Base-by-base conservation (phyloP, 2,888 invertebrate species). In the Cancer borealis region DNA sequence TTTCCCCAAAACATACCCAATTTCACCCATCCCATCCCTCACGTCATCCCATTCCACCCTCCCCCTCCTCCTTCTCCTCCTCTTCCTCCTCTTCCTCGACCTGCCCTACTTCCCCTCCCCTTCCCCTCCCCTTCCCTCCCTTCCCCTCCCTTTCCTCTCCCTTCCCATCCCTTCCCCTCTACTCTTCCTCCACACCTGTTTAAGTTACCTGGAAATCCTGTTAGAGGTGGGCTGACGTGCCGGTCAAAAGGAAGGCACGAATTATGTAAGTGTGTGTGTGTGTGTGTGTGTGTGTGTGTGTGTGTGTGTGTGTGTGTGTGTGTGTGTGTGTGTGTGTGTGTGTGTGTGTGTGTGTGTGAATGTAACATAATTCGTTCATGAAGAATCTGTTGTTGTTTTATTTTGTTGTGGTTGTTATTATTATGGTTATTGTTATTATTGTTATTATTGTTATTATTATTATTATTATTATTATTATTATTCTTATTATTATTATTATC, bases 201-300 rank as follows among this genome's bases (percentile, higher is more conserved):
- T 26, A 10, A 8, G 79, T 30, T 79, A 79, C 79, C 79, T 79
- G 79, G 3, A 79, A 79, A 30, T 79, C 79, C 79, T 30, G 79
- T 79, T 79, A 79, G 66, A 30, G 79, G 79, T 79, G 79, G 79
- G 79, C 79, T 30, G 30, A 79, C 79, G 79, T 79, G 79, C 30
- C 12, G 30, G 30, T 12, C 1, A 8, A 30, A 30, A 79, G 79
- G 12, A 79, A 21, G 79, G 26, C 0, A 30, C 79, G 73, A 5
- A 8, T 79, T 30, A 79, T 79, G 79, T 79, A 79, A 79, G 30
- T 79, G 79, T 30, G 30, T 79, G 30, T 30, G 79, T 79, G 79
- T 79, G 79, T 79, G 79, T 79, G 79, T 79, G 79, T 79, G 79
- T 79, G 79, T 79, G 79, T 79, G 79, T 79, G 30, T 79, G 79